phyloP scores from a whole-genome alignment of 2,797 vertebrate species.

The Neoniphon sammara region DNA sequence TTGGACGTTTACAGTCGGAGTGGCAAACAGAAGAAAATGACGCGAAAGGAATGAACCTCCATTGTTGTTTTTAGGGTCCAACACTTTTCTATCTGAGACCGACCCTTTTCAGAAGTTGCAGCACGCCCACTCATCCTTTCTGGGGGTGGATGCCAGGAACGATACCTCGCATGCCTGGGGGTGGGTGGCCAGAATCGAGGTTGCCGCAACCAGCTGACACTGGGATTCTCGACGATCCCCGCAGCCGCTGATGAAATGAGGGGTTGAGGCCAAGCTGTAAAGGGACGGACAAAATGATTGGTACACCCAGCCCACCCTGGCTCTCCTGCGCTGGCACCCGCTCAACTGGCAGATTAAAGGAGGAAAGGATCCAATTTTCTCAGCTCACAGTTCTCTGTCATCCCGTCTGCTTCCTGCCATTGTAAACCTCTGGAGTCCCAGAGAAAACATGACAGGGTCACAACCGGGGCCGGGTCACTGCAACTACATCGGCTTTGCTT shows the following conservation, averaged over 20 bases:
- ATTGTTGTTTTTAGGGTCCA: not conserved
- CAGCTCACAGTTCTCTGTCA: slow-evolving; percentile 67
- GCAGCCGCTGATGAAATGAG: slow-evolving; percentile 54
- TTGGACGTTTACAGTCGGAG: slow-evolving; percentile 42
- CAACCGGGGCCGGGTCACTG: slow-evolving; percentile 38
- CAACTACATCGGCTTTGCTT: slow-evolving; percentile 27
- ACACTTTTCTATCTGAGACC: not conserved
- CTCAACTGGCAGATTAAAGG: slow-evolving; percentile 80
- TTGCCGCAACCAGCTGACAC: slow-evolving; percentile 39
- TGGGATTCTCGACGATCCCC: slow-evolving; percentile 47
- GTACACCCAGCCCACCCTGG: slow-evolving; percentile 55
- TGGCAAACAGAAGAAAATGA: not conserved
- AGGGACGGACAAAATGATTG: slow-evolving; percentile 76
- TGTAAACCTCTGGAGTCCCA: slow-evolving; percentile 48
- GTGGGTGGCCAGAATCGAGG: slow-evolving; percentile 32
- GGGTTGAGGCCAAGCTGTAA: slow-evolving; percentile 69
- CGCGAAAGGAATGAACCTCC: not conserved
- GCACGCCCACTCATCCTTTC: slow-evolving; percentile 15
- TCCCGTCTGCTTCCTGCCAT: slow-evolving; percentile 54
- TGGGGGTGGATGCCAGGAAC: slow-evolving; percentile 33
- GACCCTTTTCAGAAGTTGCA: slow-evolving; percentile 23
- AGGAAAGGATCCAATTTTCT: slow-evolving; percentile 72
- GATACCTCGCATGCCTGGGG: slow-evolving; percentile 32
- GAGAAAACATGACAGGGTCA: slow-evolving; percentile 59
- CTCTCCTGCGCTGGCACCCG: slow-evolving; percentile 69